Percentiles rank a stretch among this genome's conserved stretches.
Conservation (phyloP, 2,888 invertebrate genomes). For the Alloscopus bannaensis region DNA sequence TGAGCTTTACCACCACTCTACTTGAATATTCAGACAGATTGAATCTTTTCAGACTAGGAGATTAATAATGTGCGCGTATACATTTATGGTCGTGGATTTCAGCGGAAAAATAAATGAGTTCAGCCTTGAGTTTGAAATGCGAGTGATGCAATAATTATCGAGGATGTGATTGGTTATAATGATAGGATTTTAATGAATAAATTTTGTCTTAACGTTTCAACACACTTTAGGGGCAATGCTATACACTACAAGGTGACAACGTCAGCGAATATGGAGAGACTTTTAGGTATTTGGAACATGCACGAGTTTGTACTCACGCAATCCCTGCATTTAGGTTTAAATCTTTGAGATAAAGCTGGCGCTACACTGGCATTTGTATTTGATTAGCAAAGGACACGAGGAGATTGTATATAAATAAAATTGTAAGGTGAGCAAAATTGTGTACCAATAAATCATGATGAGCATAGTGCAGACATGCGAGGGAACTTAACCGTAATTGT, state of each 20-base stretch:
- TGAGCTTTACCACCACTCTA: no score
- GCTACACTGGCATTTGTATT: no score
- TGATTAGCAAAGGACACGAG: no score
- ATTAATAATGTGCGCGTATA: not conserved
- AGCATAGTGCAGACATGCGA: constrained; percentile 66
- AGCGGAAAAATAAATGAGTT: not conserved
- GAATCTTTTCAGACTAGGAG: no score
- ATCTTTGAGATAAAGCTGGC: no score
- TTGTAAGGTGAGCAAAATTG: not conserved
- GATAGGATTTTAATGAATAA: not conserved
- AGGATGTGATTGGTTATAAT: not conserved
- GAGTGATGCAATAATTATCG: constrained; percentile 1
- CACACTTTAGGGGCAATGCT: not conserved
- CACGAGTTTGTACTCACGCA: no score
- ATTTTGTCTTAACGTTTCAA: not conserved
- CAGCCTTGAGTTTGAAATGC: constrained; percentile 5
- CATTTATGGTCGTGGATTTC: no score
- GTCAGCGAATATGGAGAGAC: no score
- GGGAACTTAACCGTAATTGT: constrained; percentile 70
- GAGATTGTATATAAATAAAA: no score
- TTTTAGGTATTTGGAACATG: no score
- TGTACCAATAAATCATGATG: constrained; percentile 36
- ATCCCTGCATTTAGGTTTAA: no score
- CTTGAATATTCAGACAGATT: no score
- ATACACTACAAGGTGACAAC: not conserved